phyloP scores from a whole-genome alignment of 2,797 vertebrate genomes.

The Malacoctenus gilli region DNA sequence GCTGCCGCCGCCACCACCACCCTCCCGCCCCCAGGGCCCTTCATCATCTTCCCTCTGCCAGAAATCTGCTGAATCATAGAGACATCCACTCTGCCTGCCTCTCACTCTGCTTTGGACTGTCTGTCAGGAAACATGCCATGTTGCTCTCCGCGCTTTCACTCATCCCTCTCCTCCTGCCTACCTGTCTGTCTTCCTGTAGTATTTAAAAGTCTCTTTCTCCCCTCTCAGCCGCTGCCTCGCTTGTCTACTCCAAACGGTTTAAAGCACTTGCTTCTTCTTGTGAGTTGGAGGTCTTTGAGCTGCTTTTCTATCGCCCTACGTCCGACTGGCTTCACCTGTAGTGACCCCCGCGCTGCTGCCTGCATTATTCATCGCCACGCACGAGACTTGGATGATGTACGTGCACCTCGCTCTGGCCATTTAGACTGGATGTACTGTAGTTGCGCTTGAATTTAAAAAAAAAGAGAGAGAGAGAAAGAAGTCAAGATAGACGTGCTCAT shows the following conservation, averaged over 20 bases:
- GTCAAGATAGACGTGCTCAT: slow-evolving; percentile 42
- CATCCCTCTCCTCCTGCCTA: slow-evolving; percentile 15
- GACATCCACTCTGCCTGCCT: slow-evolving; percentile 53
- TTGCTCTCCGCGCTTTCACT: slow-evolving; percentile 27
- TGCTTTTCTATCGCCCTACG: too few relatives aligned
- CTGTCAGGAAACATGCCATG: slow-evolving; percentile 54
- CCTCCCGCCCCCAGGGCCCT: slow-evolving; percentile 33
- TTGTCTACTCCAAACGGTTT: too few relatives aligned
- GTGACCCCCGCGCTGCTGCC: slow-evolving; percentile 6
- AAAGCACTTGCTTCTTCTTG: slow-evolving; percentile 5
- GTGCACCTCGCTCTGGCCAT: slow-evolving; percentile 2
- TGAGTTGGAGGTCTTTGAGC: too few relatives aligned
- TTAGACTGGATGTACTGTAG: slow-evolving; percentile 1
- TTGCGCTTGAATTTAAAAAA: slow-evolving; percentile 28
- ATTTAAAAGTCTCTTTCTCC: slow-evolving; percentile 23
- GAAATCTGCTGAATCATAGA: slow-evolving; percentile 75
- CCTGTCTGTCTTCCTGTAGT: slow-evolving; percentile 39
- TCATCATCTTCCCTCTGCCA: slow-evolving; percentile 60
- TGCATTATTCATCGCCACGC: slow-evolving; percentile 21
- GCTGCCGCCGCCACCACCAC: slow-evolving; percentile 10
- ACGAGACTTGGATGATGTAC: slow-evolving; percentile 5
- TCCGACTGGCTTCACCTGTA: slow-evolving; percentile 12
- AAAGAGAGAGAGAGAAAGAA: slow-evolving; percentile 5
- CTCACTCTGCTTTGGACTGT: slow-evolving; percentile 61
- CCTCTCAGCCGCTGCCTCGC: slow-evolving; percentile 8